These are phyloP conservation scores for Saguinus imperator DNA, from an alignment of 2,113 vertebrate genomes.

Conservation along the genomic window DNA sequence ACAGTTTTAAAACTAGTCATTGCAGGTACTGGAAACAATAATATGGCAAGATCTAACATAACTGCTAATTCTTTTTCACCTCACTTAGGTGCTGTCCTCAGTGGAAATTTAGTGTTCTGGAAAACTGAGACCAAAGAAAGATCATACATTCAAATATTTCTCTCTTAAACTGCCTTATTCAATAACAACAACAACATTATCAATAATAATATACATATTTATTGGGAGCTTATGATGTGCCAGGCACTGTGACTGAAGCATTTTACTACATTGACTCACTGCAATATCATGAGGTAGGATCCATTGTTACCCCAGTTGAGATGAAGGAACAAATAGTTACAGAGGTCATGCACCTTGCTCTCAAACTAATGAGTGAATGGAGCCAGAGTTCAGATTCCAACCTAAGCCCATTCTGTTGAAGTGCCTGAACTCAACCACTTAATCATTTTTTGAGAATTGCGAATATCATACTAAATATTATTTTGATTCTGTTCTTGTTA, in stretches of 20 bases:
- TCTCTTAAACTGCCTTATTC: neutral
- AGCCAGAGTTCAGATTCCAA: neutral
- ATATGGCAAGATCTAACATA: neutral
- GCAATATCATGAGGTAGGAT: too few species aligned
- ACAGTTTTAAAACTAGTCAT: neutral
- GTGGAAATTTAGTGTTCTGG: neutral
- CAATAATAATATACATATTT: neutral
- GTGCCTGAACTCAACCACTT: neutral
- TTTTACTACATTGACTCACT: neutral
- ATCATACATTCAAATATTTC: neutral
- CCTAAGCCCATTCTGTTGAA: accelerated
- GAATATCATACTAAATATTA: neutral
- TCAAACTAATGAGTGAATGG: neutral
- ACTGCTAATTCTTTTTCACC: neutral
- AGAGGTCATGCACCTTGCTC: neutral
- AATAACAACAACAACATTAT: neutral
- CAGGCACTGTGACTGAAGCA: neutral
- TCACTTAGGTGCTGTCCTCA: neutral
- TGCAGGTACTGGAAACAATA: neutral
- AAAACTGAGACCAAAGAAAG: neutral
- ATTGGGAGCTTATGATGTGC: neutral
- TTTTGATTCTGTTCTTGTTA: neutral
- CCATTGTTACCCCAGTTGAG: neutral
- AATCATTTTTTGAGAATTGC: neutral
- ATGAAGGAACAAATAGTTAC: neutral